Conservation (phyloP, 92 coral and sea anemone genomes). For the Epizoanthus scotinus region DNA sequence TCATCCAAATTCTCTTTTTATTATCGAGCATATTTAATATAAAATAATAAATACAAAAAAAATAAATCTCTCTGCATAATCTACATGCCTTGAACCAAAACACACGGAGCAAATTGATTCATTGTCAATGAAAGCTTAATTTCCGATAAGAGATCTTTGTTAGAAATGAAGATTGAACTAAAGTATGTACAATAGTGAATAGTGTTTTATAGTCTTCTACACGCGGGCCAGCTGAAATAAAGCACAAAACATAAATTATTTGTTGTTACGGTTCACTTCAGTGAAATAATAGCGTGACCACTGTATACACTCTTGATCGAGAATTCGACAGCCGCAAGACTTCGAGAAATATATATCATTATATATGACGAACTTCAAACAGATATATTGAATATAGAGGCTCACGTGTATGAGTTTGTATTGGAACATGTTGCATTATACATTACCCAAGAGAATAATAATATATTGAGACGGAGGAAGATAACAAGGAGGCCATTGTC, state of each 20-base stretch:
- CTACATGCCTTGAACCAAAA: slow-evolving; percentile 28
- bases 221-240: slow-evolving; percentile 52
- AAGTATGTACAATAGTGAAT: slow-evolving; percentile 46
- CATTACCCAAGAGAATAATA: slow-evolving; percentile 59
- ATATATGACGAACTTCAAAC: too few species aligned
- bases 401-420: slow-evolving; percentile 1
- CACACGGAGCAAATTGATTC: slow-evolving; percentile 69
- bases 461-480: slow-evolving; percentile 56
- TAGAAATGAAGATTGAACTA: slow-evolving; percentile 42
- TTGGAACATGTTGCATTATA: slow-evolving; percentile 50
- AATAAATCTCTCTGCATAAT: neutral
- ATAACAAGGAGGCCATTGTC: slow-evolving; percentile 61
- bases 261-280: slow-evolving; percentile 15
- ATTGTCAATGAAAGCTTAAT: slow-evolving; percentile 64
- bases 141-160: slow-evolving; percentile 86
- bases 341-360: neutral
- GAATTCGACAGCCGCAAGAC: neutral
- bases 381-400: neutral
- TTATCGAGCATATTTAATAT: slow-evolving; percentile 26
- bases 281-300: slow-evolving; percentile 51
- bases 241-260: slow-evolving; percentile 32
- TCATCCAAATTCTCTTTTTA: slow-evolving; percentile 4
- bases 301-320: neutral
- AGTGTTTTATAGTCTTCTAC: slow-evolving; percentile 40
- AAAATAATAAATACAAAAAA: too few species aligned